Base-by-base conservation (phyloP, 2,888 invertebrate species). In the Chydorus sphaericus region DNA sequence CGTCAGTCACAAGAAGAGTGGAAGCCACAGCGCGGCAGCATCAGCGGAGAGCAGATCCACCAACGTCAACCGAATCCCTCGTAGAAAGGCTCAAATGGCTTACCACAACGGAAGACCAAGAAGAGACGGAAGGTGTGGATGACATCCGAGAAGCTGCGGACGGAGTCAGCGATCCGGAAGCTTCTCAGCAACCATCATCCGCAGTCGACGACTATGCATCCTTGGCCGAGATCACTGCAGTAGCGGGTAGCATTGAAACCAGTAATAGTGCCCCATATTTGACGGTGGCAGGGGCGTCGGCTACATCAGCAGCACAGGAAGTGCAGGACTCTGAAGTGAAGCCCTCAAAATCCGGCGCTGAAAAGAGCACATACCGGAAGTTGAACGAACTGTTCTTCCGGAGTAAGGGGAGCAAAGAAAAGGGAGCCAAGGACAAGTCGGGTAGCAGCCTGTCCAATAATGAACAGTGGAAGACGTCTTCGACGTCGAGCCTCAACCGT, bases 21-120 rank as follows among this genome's bases (percentile, higher is more conserved):
- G 2, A 4, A 0, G 44, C 26, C 26, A 44, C 26, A 44, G 50
- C 64, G 62, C 59, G 62, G 33, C 61, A 85, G 78, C 67, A 81
- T 78, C 63, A 73, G 73, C 28, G 59, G 61, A 62, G 62, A 60
- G 4, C 39, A 18, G 23, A 6, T 39, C 44, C 44, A 74, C 65
- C 72, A 72, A 63, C 65, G 71, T 53, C 68, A 70, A 55, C 70
- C 71, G 61, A 85, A 54, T 86, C 88, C 0, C 72, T 91, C 37
- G 85, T 88, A 57, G 91, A 91, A 65, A 78, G 89, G 59, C 87
- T 91, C 61, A 81, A 86, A 49, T 82, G 85, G 66, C 72, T 91
- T 51, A 91, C 90, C 1, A 88, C 88, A 66, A 85, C 88, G 67
- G 82, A 86, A 37, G 88, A 88, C 59, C 10, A 48, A 7, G 37